Conservation (phyloP, 2,113 vertebrate species). For the Serinus canaria region DNA sequence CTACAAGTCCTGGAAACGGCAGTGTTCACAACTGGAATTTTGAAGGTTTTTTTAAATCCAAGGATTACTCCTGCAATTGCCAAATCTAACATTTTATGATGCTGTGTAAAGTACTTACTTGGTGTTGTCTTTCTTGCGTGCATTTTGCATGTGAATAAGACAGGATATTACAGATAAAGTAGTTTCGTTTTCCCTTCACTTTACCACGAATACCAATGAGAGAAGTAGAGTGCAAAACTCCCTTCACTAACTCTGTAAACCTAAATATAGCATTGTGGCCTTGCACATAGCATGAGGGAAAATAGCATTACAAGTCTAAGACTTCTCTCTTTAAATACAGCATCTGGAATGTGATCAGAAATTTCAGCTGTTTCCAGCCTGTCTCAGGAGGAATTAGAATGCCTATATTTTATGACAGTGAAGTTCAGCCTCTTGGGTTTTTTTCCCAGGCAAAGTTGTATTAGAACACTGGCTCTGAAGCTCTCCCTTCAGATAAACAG, state of each 20-base stretch:
- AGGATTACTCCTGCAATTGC: background rate
- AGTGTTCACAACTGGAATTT: background rate
- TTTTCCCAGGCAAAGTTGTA: background rate
- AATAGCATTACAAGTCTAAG: conserved; percentile 5
- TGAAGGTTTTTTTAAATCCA: background rate
- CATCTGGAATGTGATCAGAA: conserved; percentile 7
- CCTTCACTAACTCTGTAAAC: background rate
- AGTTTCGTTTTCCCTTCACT: background rate
- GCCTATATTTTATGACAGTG: background rate
- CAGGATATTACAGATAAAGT: background rate
- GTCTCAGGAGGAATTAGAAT: background rate
- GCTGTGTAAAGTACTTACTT: background rate
- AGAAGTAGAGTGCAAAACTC: background rate
- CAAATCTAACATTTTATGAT: background rate
- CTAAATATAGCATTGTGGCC: background rate
- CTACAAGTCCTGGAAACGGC: background rate
- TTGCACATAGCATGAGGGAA: background rate
- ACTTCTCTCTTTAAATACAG: conserved; percentile 33
- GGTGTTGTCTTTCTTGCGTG: background rate
- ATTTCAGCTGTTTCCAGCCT: background rate
- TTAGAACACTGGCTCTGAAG: background rate
- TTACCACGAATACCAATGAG: background rate
- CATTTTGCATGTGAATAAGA: background rate
- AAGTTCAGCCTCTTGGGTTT: background rate
- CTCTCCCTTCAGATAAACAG: background rate